Evolutionary conservation across 1,140 invertebrate species (phyloP).

Genomic region (Cataglyphis hispanica): DNA sequence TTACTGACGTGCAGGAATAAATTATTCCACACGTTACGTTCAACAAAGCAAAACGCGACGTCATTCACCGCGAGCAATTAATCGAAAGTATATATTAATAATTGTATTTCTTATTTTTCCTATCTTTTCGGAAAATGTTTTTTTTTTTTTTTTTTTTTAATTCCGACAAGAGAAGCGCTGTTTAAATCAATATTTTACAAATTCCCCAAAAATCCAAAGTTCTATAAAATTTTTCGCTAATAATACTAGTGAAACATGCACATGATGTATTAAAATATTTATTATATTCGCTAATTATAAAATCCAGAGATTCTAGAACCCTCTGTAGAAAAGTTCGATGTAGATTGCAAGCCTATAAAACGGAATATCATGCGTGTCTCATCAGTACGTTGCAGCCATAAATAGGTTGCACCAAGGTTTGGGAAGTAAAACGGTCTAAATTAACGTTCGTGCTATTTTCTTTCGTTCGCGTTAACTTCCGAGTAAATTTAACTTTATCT

Average conservation of each 20-base stretch:
- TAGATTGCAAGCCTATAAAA: background rate
- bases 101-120: background rate
- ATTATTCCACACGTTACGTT: conserved; percentile 33
- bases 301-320: background rate
- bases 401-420: conserved; percentile 39
- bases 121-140: background rate
- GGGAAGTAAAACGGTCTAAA: conserved; percentile 46
- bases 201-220: background rate
- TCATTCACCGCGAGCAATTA: conserved; percentile 4
- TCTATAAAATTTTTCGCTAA: background rate
- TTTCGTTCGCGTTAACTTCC: conserved; percentile 40
- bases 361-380: conserved; percentile 45
- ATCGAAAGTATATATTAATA: background rate
- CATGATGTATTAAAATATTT: background rate
- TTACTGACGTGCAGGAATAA: conserved; percentile 17
- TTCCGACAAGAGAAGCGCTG: background rate
- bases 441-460: conserved; percentile 34
- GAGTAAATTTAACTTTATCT: conserved; percentile 44
- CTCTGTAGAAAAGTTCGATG: background rate
- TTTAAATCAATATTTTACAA: background rate
- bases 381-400: background rate
- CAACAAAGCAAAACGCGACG: background rate
- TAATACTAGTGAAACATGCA: background rate
- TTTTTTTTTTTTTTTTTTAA: background rate
- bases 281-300: background rate